A percentile compares a stretch with the other conserved stretches of the same genome.
These are phyloP conservation scores for Ailurus styani DNA, from an alignment of 2,113 vertebrate genomes.

Conservation along the genomic window DNA sequence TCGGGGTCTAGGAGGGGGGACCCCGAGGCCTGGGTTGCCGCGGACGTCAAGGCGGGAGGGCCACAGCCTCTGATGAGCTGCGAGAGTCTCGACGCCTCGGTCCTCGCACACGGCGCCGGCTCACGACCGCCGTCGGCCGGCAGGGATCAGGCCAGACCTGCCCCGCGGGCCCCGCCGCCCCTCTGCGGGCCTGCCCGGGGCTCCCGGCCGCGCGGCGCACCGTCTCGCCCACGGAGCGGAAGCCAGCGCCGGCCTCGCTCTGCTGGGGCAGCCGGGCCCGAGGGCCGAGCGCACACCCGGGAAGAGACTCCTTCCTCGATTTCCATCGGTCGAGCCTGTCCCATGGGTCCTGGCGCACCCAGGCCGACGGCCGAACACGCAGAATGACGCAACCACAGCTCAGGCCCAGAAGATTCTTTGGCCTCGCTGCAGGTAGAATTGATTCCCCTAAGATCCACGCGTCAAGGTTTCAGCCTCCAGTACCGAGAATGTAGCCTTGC, in stretches of 20 bases:
- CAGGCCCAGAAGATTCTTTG: fast-evolving
- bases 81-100: not conserved
- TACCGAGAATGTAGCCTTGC: not conserved
- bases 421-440: fast-evolving
- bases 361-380: fast-evolving
- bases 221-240: not conserved
- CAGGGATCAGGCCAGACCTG: fast-evolving
- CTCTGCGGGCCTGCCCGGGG: too few relatives aligned
- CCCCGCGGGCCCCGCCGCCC: too few relatives aligned
- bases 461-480: too few relatives aligned
- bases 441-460: fast-evolving
- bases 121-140: not conserved
- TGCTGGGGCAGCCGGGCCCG: too few relatives aligned
- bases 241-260: fast-evolving
- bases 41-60: too few relatives aligned
- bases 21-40: fast-evolving
- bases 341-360: fast-evolving
- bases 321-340: not conserved
- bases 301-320: not conserved
- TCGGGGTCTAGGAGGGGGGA: fast-evolving
- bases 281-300: too few relatives aligned
- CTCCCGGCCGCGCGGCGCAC: fast-evolving
- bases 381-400: not conserved
- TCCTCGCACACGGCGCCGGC: too few relatives aligned
- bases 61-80: not conserved